phyloP scores from a whole-genome alignment of 1,140 invertebrate species.

The Drosophila biarmipes region DNA sequence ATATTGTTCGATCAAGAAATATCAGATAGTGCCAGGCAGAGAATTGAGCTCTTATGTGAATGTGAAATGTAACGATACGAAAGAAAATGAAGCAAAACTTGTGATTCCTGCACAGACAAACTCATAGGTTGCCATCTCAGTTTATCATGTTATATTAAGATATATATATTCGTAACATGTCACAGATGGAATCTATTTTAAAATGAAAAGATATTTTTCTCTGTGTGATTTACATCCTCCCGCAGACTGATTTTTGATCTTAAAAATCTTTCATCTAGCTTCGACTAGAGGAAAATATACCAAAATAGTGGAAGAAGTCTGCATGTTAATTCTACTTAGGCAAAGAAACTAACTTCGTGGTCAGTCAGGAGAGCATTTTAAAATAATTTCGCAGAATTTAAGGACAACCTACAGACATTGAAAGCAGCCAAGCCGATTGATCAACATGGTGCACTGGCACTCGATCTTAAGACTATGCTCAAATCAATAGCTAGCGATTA shows the following conservation, averaged over 20 bases:
- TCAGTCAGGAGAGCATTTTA: constrained; percentile 7
- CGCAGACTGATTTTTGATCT: constrained; percentile 49
- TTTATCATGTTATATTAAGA: not conserved
- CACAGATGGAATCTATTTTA: constrained; percentile 5
- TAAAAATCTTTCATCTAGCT: constrained; percentile 29
- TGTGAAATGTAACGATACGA: not conserved
- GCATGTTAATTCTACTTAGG: constrained; percentile 26
- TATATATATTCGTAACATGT: not conserved
- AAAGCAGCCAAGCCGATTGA: constrained; percentile 11
- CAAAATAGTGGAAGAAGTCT: constrained; percentile 42
- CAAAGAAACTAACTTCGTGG: constrained; percentile 18
- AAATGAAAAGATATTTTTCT: constrained; percentile 12
- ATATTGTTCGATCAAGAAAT: constrained; percentile 1
- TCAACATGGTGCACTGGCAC: constrained; percentile 4
- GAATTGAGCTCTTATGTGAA: not conserved
- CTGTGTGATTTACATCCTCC: constrained; percentile 26
- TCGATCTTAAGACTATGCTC: constrained; percentile 34
- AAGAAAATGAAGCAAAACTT: constrained; percentile 22
- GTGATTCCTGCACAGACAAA: constrained; percentile 33
- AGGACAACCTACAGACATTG: constrained; percentile 11
- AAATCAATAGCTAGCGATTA: constrained; percentile 10
- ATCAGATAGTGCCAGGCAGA: constrained; percentile 11
- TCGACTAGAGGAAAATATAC: constrained; percentile 33
- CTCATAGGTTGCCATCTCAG: constrained; percentile 22
- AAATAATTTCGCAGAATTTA: constrained; percentile 24